Percentiles rank a stretch among this genome's conserved stretches.
phyloP scores from a whole-genome alignment of 2,888 invertebrate genomes.

The Agrenia bidenticulata region DNA sequence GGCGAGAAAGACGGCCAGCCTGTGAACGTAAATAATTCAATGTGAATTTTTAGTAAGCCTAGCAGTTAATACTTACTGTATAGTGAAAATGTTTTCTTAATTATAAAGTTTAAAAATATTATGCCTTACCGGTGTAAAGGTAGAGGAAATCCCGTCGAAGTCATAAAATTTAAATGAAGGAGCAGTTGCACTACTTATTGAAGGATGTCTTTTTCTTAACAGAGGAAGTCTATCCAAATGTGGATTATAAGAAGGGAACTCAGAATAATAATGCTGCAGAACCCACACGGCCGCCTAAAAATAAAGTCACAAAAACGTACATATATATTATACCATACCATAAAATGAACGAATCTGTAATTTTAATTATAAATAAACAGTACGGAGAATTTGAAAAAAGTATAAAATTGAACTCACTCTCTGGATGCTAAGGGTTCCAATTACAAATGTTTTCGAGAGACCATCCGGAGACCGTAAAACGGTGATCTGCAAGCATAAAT shows the following conservation, averaged over 20 bases:
- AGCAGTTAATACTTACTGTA: too few species aligned
- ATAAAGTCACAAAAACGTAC: too few species aligned
- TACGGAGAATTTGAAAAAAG: too few species aligned
- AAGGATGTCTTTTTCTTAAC: slow-evolving; percentile 48
- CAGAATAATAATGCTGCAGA: slow-evolving; percentile 90
- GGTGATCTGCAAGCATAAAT: slow-evolving; percentile 50
- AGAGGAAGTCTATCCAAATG: slow-evolving; percentile 84
- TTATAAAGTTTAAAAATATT: slow-evolving; percentile 5
- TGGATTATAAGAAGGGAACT: slow-evolving; percentile 95
- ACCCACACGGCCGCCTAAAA: slow-evolving; percentile 82
- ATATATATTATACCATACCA: too few species aligned
- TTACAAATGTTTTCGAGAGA: slow-evolving; percentile 80
- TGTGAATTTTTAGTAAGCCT: too few species aligned
- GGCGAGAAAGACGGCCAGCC: slow-evolving; percentile 54
- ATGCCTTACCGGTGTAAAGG: slow-evolving; percentile 48
- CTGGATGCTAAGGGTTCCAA: slow-evolving; percentile 90
- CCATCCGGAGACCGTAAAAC: slow-evolving; percentile 95
- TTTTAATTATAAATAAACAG: too few species aligned
- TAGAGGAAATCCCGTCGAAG: slow-evolving; percentile 69
- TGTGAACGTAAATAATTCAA: slow-evolving; percentile 11
- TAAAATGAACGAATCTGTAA: too few species aligned
- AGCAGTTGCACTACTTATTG: slow-evolving; percentile 42
- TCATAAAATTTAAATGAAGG: slow-evolving; percentile 89
- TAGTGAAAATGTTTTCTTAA: too few species aligned
- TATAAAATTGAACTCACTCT: slow-evolving; percentile 60